A percentile compares a stretch with the other conserved stretches of the same genome.
Evolutionary conservation across 2,797 vertebrate genomes (phyloP).

Genomic region (Pygocentrus nattereri): DNA sequence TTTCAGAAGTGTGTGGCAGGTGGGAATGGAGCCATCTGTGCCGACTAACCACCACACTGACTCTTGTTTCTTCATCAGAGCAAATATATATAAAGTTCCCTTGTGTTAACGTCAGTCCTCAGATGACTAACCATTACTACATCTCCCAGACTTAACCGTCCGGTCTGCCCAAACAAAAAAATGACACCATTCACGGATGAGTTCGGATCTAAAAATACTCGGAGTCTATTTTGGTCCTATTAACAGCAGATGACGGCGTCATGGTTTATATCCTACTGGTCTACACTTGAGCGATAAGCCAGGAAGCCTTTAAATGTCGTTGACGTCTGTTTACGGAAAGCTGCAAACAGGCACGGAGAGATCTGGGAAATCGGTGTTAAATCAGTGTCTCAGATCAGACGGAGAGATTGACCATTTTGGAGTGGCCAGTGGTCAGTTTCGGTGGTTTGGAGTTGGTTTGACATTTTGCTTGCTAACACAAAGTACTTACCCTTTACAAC

Average conservation of each 20-base stretch:
- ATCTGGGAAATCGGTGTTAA: background rate
- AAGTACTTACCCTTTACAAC: too few relatives aligned
- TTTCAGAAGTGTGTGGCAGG: background rate
- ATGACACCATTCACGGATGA: conserved; percentile 21
- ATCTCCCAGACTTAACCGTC: background rate
- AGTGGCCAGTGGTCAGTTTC: too few relatives aligned
- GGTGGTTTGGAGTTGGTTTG: too few relatives aligned
- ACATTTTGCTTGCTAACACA: too few relatives aligned
- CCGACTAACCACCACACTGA: background rate
- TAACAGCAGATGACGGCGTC: background rate
- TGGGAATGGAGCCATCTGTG: conserved; percentile 14
- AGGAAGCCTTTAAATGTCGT: conserved; percentile 20
- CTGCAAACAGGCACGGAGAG: background rate
- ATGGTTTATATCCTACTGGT: background rate
- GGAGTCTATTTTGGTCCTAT: background rate
- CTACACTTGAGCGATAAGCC: background rate
- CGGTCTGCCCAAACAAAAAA: background rate
- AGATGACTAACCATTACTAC: conserved; percentile 42
- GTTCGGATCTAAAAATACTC: conserved; percentile 20
- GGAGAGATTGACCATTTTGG: too few relatives aligned
- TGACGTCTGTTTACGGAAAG: conserved; percentile 11
- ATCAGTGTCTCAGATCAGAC: conserved; percentile 11
- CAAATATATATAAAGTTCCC: conserved; percentile 14
- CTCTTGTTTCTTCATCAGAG: conserved; percentile 29
- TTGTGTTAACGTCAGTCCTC: conserved; percentile 24